Percentiles rank a stretch among this genome's conserved stretches.
Conservation (phyloP, 2,797 vertebrate species). For the Halcyon chelicuti region DNA sequence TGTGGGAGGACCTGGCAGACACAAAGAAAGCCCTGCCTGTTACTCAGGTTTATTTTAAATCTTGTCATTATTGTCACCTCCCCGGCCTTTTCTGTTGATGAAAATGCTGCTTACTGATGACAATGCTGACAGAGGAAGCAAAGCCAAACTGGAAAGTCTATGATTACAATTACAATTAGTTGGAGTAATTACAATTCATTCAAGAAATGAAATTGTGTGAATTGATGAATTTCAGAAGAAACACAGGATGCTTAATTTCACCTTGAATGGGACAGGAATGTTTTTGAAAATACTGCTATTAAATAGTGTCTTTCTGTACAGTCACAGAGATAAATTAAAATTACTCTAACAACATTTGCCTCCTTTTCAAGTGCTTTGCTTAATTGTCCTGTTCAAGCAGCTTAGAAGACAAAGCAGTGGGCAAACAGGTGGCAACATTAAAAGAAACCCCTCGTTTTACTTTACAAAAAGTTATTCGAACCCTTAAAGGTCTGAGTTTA, state of each 20-base stretch:
- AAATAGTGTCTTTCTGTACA: not conserved
- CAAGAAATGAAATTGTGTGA: not conserved
- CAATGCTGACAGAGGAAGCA: not conserved
- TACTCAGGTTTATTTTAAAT: constrained; percentile 32
- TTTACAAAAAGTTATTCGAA: not conserved
- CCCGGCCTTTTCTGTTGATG: not conserved
- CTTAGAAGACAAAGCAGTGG: not conserved
- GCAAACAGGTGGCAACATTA: not conserved
- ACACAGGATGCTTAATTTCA: not conserved
- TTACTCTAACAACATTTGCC: not conserved
- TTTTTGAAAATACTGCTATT: not conserved
- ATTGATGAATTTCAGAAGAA: not conserved
- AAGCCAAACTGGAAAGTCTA: not conserved
- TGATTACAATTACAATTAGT: not conserved
- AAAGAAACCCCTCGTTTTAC: not conserved
- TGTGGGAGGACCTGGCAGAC: constrained; percentile 62
- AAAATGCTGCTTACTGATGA: constrained; percentile 20
- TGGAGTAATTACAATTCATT: not conserved
- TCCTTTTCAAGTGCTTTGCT: not conserved
- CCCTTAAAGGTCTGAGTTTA: not conserved
- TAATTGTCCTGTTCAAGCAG: not conserved
- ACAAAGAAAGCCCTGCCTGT: constrained; percentile 39
- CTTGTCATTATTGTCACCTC: constrained; percentile 37
- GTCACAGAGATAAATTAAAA: not conserved
- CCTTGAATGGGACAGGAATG: not conserved